phyloP scores from a whole-genome alignment of 1,140 invertebrate species.

The Cheumatopsyche charites region DNA sequence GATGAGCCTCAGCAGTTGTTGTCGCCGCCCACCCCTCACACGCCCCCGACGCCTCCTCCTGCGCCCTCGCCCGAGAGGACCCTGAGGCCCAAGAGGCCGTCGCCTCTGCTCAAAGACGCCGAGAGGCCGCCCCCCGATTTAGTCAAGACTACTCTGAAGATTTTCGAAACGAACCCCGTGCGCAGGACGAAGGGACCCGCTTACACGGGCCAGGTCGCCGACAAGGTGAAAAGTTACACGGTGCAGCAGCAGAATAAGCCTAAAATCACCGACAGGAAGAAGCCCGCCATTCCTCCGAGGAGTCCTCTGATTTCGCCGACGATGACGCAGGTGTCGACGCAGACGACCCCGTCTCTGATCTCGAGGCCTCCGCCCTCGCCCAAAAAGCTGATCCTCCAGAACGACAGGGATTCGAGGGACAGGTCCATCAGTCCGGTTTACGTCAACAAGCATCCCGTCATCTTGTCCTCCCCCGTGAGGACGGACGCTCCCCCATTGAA shows the following conservation, averaged over 20 bases:
- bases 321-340: conserved; percentile 36
- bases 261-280: conserved; percentile 13
- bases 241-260: conserved; percentile 55
- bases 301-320: conserved; percentile 40
- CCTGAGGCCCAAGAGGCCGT: conserved; percentile 58
- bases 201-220: conserved; percentile 68
- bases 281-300: conserved; percentile 30
- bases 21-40: conserved; percentile 49
- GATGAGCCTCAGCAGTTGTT: conserved; percentile 45
- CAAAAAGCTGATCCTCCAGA: conserved; percentile 31
- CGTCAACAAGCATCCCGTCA: conserved; percentile 19
- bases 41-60: conserved; percentile 42
- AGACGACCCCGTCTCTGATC: conserved; percentile 38
- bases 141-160: conserved; percentile 80
- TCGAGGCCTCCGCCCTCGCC: conserved; percentile 30
- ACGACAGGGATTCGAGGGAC: conserved; percentile 9
- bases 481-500: conserved; percentile 15
- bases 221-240: conserved; percentile 70
- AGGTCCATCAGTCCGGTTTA: conserved; percentile 40
- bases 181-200: conserved; percentile 36
- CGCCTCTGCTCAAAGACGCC: conserved; percentile 74
- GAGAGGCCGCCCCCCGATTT: conserved; percentile 85
- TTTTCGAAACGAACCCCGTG: conserved; percentile 76
- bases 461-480: not conserved
- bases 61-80: conserved; percentile 29